Conservation (phyloP, 2,888 invertebrate species). For the Ormyrus thymus region DNA sequence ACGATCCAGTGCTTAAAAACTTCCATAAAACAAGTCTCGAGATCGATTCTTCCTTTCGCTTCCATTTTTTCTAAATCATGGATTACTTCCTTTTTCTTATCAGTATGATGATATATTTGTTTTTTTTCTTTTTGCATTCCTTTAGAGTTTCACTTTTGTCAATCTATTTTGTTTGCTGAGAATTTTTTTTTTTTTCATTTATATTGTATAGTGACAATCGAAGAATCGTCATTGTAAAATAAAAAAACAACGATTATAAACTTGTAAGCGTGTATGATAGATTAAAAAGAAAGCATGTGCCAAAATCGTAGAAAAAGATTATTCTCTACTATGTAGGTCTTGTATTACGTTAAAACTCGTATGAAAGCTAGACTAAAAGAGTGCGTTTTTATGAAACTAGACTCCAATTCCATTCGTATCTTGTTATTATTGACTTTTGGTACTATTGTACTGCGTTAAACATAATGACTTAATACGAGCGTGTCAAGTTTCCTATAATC, state of each 20-base stretch:
- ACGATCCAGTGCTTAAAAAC: slow-evolving; percentile 31
- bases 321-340: neutral
- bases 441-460: slow-evolving; percentile 48
- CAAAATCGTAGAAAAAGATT: slow-evolving; percentile 37
- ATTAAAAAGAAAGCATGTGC: slow-evolving; percentile 44
- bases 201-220: neutral
- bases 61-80: too few relatives aligned
- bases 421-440: slow-evolving; percentile 39
- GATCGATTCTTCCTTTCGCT: too few relatives aligned
- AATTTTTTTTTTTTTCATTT: slow-evolving; percentile 7
- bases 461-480: slow-evolving; percentile 28
- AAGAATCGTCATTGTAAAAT: slow-evolving; percentile 28
- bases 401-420: slow-evolving; percentile 42
- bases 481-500: slow-evolving; percentile 24
- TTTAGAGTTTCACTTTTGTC: slow-evolving; percentile 13
- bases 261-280: slow-evolving; percentile 15
- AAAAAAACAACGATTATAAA: slow-evolving; percentile 43
- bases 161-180: slow-evolving; percentile 16
- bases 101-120: too few relatives aligned
- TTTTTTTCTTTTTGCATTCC: slow-evolving; percentile 28
- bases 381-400: slow-evolving; percentile 23
- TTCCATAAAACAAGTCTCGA: too few relatives aligned
- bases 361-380: neutral
- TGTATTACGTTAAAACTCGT: slow-evolving; percentile 17
- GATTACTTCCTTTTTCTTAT: too few relatives aligned